Conservation (phyloP, 2,113 vertebrate species). For the Tringa solitaria region DNA sequence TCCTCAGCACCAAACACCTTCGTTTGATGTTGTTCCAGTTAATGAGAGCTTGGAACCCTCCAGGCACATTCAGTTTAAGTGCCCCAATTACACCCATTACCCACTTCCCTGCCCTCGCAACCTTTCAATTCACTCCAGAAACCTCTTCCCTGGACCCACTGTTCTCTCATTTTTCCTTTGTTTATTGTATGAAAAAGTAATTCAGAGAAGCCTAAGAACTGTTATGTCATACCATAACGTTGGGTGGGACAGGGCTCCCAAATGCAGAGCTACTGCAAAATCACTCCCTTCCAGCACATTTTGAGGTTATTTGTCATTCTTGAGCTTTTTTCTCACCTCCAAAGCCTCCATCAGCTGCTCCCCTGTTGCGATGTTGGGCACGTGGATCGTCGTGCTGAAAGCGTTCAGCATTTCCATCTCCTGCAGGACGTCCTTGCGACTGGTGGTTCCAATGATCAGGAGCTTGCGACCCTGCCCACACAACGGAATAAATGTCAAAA, state of each 20-base stretch:
- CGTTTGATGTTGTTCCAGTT: neutral
- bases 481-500: neutral
- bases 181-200: neutral
- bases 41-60: neutral
- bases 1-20: neutral
- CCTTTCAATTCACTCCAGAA: neutral
- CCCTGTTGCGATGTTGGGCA: conserved; percentile 89
- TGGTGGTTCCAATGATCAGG: conserved; percentile 95
- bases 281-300: neutral
- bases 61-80: neutral
- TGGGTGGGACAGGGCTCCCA: neutral
- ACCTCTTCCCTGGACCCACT: neutral
- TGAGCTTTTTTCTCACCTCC: conserved; percentile 72
- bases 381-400: conserved; percentile 94
- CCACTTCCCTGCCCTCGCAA: neutral
- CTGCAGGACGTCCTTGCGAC: conserved; percentile 93
- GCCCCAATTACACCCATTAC: neutral
- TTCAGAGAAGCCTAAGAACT: neutral
- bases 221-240: fast-evolving
- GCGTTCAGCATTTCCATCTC: conserved; percentile 97
- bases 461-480: conserved; percentile 90
- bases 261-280: neutral
- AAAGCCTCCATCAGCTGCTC: conserved; percentile 90
- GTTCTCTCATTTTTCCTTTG: neutral
- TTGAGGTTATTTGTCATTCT: neutral